phyloP scores from a whole-genome alignment of 2,888 invertebrate genomes.

The Neria commutata region DNA sequence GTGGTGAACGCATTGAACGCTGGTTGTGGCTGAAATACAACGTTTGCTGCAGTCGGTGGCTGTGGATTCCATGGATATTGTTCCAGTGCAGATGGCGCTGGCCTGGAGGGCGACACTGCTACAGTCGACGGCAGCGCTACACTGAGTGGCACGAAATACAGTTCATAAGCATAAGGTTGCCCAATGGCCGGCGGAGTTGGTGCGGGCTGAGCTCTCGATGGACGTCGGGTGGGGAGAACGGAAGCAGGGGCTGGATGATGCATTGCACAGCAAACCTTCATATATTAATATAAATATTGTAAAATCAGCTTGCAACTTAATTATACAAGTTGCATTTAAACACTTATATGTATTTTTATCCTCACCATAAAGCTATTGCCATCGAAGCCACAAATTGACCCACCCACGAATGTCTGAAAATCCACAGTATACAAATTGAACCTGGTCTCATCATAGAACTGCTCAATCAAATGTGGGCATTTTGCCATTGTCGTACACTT shows the following conservation, averaged over 20 bases:
- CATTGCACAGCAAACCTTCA: slow-evolving; percentile 45
- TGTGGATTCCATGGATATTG: neutral
- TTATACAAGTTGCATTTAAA: no score
- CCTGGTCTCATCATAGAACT: slow-evolving; percentile 43
- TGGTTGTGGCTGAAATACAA: neutral
- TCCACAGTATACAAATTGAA: slow-evolving; percentile 47
- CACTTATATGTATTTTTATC: neutral
- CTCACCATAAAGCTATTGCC: slow-evolving; percentile 70
- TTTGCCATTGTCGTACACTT: slow-evolving; percentile 65
- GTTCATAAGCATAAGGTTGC: no score
- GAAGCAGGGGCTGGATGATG: slow-evolving; percentile 5
- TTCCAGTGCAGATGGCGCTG: slow-evolving; percentile 26
- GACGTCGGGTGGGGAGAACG: slow-evolving; percentile 24
- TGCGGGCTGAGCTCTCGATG: slow-evolving; percentile 33
- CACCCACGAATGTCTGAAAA: slow-evolving; percentile 64
- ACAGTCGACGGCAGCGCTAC: no score
- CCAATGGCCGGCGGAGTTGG: neutral
- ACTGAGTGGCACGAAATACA: no score
- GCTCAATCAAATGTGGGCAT: slow-evolving; percentile 64
- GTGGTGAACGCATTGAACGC: neutral
- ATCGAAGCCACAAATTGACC: slow-evolving; percentile 74
- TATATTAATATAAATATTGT: neutral
- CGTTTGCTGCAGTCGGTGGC: neutral
- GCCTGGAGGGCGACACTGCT: slow-evolving; percentile 30
- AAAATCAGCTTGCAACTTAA: neutral